Percentiles rank a stretch among this genome's conserved stretches.
Conservation (phyloP, 2,113 vertebrate species). For the Rhabdornis inornatus region DNA sequence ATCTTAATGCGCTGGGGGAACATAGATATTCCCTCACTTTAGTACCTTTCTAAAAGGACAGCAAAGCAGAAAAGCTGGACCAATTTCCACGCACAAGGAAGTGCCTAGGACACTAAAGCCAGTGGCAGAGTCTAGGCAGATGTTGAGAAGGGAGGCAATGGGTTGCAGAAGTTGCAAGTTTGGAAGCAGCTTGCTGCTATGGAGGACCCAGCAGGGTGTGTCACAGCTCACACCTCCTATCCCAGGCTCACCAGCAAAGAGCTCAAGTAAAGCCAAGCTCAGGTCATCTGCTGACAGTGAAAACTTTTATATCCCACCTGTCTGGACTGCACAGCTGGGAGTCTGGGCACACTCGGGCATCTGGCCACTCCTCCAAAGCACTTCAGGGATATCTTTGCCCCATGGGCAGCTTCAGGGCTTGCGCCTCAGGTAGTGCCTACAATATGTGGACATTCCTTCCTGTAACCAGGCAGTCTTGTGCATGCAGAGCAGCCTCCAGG, state of each 20-base stretch:
- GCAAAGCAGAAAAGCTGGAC: neutral
- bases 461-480: neutral
- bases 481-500: neutral
- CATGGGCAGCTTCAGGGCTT: neutral
- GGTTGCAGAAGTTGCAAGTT: neutral
- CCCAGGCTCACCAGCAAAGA: neutral
- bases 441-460: neutral
- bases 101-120: neutral
- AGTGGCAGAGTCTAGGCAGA: neutral
- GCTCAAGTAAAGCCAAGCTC: neutral
- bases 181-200: neutral
- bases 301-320: neutral
- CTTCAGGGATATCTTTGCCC: neutral
- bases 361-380: accelerated
- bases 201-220: accelerated
- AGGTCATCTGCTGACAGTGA: neutral
- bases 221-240: neutral
- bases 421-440: neutral
- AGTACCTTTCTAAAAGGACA: neutral
- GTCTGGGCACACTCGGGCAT: neutral
- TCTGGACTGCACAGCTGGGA: neutral
- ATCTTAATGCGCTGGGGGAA: neutral
- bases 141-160: neutral
- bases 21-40: neutral
- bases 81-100: neutral